Evolutionary conservation across 2,797 vertebrate genomes (phyloP).

Genomic region (Eutrigla gurnardus): DNA sequence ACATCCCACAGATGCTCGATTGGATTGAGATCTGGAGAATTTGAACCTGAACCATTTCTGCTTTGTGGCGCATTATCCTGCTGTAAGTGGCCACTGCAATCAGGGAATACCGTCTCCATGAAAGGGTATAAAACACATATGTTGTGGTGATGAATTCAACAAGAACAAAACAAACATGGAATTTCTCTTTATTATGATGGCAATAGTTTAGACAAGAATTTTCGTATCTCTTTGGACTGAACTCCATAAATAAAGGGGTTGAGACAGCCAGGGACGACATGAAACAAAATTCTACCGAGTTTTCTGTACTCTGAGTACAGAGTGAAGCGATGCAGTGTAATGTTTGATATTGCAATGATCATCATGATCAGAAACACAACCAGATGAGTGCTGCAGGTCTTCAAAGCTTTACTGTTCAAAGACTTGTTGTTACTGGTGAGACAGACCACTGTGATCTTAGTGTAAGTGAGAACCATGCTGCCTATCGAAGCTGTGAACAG

Average conservation of each 20-base stretch:
- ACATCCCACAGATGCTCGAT: no score
- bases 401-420: conserved; percentile 18
- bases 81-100: no score
- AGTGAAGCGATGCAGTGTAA: conserved; percentile 28
- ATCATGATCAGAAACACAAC: conserved; percentile 66
- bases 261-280: conserved; percentile 30
- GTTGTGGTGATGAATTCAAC: background rate
- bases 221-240: conserved; percentile 39
- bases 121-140: background rate
- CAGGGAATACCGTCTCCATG: no score
- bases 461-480: conserved; percentile 14
- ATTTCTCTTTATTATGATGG: background rate
- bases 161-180: background rate
- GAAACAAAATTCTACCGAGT: conserved; percentile 29
- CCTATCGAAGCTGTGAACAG: conserved; percentile 56
- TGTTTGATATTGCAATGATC: conserved; percentile 57
- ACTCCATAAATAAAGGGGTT: conserved; percentile 52
- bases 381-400: conserved; percentile 35
- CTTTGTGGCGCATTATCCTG: no score
- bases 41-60: no score
- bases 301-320: conserved; percentile 38
- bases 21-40: no score
- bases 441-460: conserved; percentile 43
- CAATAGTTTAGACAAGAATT: background rate
- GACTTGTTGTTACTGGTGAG: background rate